Evolutionary conservation across 2,888 invertebrate genomes (phyloP).

Genomic region (Balanococcus diminutus): DNA sequence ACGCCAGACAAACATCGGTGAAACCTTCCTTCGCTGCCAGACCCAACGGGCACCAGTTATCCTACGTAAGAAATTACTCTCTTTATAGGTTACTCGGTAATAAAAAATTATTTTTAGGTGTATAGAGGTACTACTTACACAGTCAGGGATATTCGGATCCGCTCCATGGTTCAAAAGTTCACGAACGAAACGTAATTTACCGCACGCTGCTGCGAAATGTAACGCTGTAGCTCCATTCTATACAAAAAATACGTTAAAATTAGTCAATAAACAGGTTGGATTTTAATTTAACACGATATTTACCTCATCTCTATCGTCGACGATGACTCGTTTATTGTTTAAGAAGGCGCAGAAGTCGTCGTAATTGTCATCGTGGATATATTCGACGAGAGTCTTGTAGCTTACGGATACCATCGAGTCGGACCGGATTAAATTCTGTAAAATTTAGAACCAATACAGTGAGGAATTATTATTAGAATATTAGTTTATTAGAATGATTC

Average conservation of each 20-base stretch:
- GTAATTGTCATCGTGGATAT: constrained; percentile 80
- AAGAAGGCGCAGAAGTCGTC: constrained; percentile 80
- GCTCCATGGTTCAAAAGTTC: constrained; percentile 88
- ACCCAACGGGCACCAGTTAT: constrained; percentile 90
- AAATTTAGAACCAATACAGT: constrained; percentile 50
- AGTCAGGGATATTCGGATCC: constrained; percentile 88
- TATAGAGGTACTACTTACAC: too few relatives aligned
- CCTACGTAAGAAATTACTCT: constrained; percentile 63
- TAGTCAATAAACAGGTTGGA: not conserved
- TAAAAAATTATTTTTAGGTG: constrained; percentile 7
- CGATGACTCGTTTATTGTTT: constrained; percentile 78
- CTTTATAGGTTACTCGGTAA: not conserved
- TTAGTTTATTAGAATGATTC: not conserved
- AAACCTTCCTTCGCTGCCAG: constrained; percentile 91
- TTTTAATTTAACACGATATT: constrained; percentile 38
- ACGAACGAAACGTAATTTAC: constrained; percentile 81
- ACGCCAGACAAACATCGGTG: constrained; percentile 76
- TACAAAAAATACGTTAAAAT: constrained; percentile 56
- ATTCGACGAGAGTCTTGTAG: constrained; percentile 79
- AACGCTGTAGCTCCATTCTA: constrained; percentile 93
- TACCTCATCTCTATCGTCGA: constrained; percentile 89
- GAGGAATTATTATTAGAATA: not conserved
- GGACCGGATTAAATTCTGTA: constrained; percentile 82
- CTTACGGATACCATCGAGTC: constrained; percentile 92
- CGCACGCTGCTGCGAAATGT: constrained; percentile 87